Evolutionary conservation across 2,113 vertebrate genomes (phyloP).

Genomic region (Taurulus bubalis): DNA sequence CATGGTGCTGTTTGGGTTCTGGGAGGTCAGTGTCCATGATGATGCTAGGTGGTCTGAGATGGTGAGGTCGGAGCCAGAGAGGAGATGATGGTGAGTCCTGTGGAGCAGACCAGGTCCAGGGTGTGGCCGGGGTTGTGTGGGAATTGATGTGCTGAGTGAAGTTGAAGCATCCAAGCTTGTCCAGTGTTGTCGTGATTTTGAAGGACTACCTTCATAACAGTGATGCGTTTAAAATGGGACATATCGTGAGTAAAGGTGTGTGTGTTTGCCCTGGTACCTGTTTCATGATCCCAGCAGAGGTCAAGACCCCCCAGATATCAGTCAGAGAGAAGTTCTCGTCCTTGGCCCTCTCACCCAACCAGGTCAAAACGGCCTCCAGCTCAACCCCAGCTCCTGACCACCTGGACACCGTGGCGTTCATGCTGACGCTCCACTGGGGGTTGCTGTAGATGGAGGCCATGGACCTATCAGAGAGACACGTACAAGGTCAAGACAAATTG

Average conservation of each 20-base stretch:
- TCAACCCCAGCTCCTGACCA: background rate
- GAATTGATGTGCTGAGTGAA: too few species aligned
- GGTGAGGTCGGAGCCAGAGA: too few species aligned
- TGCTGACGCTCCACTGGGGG: constrained; percentile 45
- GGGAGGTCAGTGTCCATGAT: too few species aligned
- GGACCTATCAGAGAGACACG: constrained; percentile 30
- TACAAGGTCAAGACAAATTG: too few species aligned
- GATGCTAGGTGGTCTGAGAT: too few species aligned
- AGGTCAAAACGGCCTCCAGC: constrained; percentile 21
- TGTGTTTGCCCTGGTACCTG: constrained; percentile 22
- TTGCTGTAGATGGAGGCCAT: constrained; percentile 59
- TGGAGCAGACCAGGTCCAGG: too few species aligned
- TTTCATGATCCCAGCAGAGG: constrained; percentile 58
- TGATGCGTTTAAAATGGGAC: background rate
- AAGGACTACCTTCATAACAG: background rate
- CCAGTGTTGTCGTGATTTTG: too few species aligned
- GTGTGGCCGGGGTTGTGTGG: too few species aligned
- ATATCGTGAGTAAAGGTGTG: background rate
- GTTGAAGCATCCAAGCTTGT: too few species aligned
- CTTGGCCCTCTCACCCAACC: constrained; percentile 31
- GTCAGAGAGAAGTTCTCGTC: constrained; percentile 56
- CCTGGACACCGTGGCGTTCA: constrained; percentile 19
- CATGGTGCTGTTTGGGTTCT: too few species aligned
- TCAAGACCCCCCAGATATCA: constrained; percentile 58
- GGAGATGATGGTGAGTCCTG: too few species aligned